phyloP scores from a whole-genome alignment of 2,797 vertebrate species.

The Mus spretus region DNA sequence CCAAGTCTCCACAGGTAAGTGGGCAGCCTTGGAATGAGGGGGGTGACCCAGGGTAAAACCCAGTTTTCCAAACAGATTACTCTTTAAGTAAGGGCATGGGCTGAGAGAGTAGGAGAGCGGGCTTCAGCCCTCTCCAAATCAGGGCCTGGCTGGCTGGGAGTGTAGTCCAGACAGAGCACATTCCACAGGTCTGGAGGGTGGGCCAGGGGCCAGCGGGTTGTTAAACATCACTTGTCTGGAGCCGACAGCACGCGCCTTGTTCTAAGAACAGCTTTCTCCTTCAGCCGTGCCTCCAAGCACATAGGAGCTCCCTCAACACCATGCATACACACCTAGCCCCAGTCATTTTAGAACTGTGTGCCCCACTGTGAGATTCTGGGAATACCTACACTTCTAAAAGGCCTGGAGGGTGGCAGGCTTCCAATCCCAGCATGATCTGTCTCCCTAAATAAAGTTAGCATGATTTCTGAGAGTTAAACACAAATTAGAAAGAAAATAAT shows the following conservation, averaged over 20 bases:
- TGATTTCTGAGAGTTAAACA: neutral
- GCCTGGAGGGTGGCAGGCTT: neutral
- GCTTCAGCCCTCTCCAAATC: neutral
- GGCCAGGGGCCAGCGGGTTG: conserved; percentile 78
- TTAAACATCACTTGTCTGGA: conserved; percentile 82
- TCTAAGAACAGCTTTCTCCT: conserved; percentile 80
- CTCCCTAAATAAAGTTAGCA: conserved; percentile 25
- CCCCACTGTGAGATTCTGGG: conserved; percentile 14
- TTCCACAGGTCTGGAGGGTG: conserved; percentile 73
- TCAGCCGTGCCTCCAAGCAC: conserved; percentile 25
- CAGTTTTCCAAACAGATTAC: conserved; percentile 48
- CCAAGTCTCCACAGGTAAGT: neutral
- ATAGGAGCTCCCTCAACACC: neutral
- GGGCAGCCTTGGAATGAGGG: neutral
- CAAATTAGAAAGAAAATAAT: neutral
- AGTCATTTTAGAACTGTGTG: neutral
- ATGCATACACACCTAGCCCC: neutral
- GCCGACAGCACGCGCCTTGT: conserved; percentile 67
- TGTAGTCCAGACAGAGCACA: conserved; percentile 80
- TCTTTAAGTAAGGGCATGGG: neutral
- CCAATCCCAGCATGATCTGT: neutral
- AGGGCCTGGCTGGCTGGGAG: conserved; percentile 56
- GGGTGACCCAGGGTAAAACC: neutral
- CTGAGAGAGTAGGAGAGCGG: neutral
- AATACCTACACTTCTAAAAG: neutral